Evolutionary conservation across 2,888 invertebrate genomes (phyloP).

Genomic region (Alcis repandata): DNA sequence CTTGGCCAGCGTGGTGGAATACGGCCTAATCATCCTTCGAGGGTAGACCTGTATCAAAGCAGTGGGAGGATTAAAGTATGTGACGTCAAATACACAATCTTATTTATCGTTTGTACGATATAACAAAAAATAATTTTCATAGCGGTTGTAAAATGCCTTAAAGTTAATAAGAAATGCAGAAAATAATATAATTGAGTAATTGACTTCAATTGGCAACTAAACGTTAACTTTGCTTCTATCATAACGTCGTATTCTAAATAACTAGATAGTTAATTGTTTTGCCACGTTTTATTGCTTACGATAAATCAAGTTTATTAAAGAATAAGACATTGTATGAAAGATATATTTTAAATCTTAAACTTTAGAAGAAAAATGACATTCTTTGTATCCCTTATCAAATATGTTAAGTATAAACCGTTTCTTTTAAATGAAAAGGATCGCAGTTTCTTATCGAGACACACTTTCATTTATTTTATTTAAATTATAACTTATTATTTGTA

Average conservation of each 20-base stretch:
- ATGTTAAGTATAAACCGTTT: background rate
- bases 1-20: too few species aligned
- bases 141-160: too few species aligned
- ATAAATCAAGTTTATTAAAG: slow-evolving; percentile 8
- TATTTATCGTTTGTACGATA: too few species aligned
- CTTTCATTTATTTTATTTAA: background rate
- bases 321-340: background rate
- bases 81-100: too few species aligned
- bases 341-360: background rate
- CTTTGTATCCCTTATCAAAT: background rate
- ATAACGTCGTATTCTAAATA: background rate
- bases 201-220: too few species aligned
- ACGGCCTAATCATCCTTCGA: too few species aligned
- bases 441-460: background rate
- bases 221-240: background rate
- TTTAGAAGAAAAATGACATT: background rate
- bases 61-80: too few species aligned
- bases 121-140: too few species aligned
- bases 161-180: too few species aligned
- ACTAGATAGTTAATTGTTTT: background rate
- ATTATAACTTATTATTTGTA: too few species aligned
- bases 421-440: background rate
- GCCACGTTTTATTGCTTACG: slow-evolving; percentile 2
- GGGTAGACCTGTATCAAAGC: too few species aligned
- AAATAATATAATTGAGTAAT: too few species aligned